Conservation (phyloP, 2,797 vertebrate species). For the Girardinus metallicus region DNA sequence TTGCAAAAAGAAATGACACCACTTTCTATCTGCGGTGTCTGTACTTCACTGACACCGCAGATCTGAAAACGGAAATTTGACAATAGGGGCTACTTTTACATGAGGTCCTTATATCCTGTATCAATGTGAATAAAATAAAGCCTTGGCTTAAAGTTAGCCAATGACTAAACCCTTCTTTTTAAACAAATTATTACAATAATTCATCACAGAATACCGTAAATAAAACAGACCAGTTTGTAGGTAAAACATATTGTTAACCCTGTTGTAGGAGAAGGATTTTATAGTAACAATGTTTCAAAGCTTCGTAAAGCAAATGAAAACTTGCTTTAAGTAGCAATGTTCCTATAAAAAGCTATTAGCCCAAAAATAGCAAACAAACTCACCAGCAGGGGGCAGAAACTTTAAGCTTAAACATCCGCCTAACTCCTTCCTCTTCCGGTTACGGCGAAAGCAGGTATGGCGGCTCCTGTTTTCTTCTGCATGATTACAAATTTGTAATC, state of each 20-base stretch:
- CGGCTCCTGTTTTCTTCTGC: constrained; percentile 26
- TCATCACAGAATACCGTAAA: background rate
- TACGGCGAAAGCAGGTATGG: constrained; percentile 81
- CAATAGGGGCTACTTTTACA: background rate
- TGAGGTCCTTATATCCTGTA: background rate
- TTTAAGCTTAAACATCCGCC: constrained; percentile 57
- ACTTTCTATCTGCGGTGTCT: background rate
- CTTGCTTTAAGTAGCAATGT: background rate
- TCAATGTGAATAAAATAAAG: background rate
- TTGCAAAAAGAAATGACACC: background rate
- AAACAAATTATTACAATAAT: background rate
- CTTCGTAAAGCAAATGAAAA: background rate
- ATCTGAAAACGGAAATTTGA: background rate
- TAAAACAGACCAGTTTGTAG: background rate
- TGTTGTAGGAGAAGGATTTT: background rate
- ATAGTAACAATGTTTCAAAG: background rate
- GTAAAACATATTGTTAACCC: background rate
- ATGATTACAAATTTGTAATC: constrained; percentile 61
- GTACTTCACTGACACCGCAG: background rate
- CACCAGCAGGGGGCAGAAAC: constrained; percentile 40
- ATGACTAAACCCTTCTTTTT: background rate
- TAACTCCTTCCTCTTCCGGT: constrained; percentile 82
- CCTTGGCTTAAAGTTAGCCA: background rate
- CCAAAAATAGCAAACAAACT: background rate
- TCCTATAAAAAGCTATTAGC: background rate